phyloP scores from a whole-genome alignment of 2,797 vertebrate genomes.

The Protosalanx chinensis region DNA sequence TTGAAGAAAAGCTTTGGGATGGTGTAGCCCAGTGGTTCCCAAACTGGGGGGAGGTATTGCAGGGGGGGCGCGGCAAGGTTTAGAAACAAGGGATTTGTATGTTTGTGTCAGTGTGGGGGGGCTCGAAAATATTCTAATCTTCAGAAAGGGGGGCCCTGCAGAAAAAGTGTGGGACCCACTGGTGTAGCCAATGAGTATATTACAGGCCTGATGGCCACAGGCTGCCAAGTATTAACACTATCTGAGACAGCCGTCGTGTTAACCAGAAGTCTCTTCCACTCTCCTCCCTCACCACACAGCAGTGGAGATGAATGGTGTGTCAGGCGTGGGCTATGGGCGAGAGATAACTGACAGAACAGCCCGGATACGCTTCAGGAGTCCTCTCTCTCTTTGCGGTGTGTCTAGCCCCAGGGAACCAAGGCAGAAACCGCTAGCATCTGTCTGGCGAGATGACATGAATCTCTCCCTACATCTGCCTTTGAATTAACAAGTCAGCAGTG shows the following conservation, averaged over 20 bases:
- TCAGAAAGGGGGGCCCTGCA: too few relatives aligned
- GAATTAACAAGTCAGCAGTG: conserved; percentile 28
- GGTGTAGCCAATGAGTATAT: conserved; percentile 9
- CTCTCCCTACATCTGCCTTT: conserved; percentile 12
- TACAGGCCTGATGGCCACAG: conserved; percentile 8
- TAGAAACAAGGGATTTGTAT: too few relatives aligned
- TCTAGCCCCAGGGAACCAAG: conserved; percentile 18
- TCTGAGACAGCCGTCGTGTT: background rate
- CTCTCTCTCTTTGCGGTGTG: conserved; percentile 8
- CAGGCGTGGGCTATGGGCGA: conserved; percentile 1
- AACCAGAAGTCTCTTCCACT: background rate
- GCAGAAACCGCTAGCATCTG: conserved; percentile 15
- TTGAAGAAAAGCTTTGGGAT: background rate
- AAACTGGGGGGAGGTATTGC: too few relatives aligned
- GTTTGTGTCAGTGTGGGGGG: too few relatives aligned
- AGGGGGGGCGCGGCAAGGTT: too few relatives aligned
- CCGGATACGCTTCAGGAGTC: conserved; percentile 20
- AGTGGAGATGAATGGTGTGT: conserved; percentile 10
- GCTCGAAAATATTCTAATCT: too few relatives aligned
- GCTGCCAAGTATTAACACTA: background rate
- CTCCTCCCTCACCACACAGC: background rate
- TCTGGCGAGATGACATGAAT: conserved; percentile 16
- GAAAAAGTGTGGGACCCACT: too few relatives aligned
- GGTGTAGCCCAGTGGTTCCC: too few relatives aligned
- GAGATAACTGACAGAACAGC: conserved; percentile 16